Evolutionary conservation across 2,113 vertebrate genomes (phyloP).

Genomic region (Labrus mixtus): DNA sequence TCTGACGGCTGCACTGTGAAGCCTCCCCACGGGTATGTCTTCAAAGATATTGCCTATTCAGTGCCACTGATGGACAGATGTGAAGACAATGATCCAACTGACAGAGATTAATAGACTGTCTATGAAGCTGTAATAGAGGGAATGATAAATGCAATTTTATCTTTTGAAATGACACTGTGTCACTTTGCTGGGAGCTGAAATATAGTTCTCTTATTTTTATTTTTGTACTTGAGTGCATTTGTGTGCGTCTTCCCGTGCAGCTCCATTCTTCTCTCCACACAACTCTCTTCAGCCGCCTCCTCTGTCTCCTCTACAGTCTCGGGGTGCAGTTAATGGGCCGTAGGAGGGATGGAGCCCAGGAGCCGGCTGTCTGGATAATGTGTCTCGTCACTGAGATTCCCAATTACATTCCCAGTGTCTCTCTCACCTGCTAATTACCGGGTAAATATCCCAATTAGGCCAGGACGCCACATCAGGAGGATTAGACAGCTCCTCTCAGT

Average conservation of each 20-base stretch:
- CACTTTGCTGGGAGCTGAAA: conserved; percentile 58
- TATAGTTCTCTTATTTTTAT: conserved; percentile 42
- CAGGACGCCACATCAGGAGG: conserved; percentile 82
- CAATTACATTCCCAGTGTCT: conserved; percentile 84
- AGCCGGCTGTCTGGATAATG: conserved; percentile 80
- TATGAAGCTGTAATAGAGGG: conserved; percentile 55
- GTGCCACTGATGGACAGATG: conserved; percentile 67
- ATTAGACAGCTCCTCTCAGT: conserved; percentile 78
- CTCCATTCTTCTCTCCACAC: conserved; percentile 4
- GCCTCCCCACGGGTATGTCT: conserved; percentile 47
- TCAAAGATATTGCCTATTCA: conserved; percentile 56
- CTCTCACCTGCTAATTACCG: conserved; percentile 89
- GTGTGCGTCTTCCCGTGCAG: conserved; percentile 14
- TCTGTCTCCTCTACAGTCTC: conserved; percentile 64
- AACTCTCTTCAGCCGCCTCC: conserved; percentile 17
- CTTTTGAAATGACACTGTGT: conserved; percentile 54
- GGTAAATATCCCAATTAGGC: conserved; percentile 92
- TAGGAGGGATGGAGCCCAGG: conserved; percentile 76
- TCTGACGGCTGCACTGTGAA: conserved; percentile 52
- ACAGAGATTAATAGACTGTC: conserved; percentile 74
- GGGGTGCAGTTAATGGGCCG: conserved; percentile 77
- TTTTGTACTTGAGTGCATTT: conserved; percentile 32
- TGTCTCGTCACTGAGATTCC: conserved; percentile 84
- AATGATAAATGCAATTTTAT: conserved; percentile 64
- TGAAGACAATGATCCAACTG: conserved; percentile 68